Base-by-base conservation (phyloP, 2,888 invertebrate species). In the Abrostola tripartita region DNA sequence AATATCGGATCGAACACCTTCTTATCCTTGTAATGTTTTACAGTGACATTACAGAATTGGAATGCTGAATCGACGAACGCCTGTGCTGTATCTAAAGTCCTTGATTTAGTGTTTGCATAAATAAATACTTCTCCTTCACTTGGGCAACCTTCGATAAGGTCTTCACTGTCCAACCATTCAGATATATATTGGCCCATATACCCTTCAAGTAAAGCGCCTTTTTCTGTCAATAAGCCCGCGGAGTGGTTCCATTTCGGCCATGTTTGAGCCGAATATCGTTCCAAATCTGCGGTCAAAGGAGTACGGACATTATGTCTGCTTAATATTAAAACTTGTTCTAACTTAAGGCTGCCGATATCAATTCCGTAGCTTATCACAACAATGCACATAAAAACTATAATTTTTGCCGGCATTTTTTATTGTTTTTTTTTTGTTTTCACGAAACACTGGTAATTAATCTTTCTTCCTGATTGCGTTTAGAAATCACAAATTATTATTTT, bases 241-340 rank as follows among this genome's bases (percentile, higher is more conserved):
- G 83, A 66, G 24, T 80, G 80, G 9, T 81, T 76, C 88, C 90
- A 91, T 56, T 68, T 63, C 0, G 90, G 88, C 89, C 89, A 91
- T 12, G 44, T 14, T 37, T 88, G 85, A 0, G 86, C 69, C 1
- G 91, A 80, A 24, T 88, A 86, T 0, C 62, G 55, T 36, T 82
- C 73, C 1, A 92, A 65, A 36, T 81, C 81, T 0, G 73, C 72
- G 0, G 83, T 83, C 12, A 92, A 71, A 9, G 93, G 92, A 6
- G 90, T 85, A 7, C 93, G 81, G 6, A 92, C 66, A 60, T 89
- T 89, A 70, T 93, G 93, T 24, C 93, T 84, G 40, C 92, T 89
- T 12, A 93, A 68, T 56, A 91, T 82, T 4, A 92, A 63, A 38
- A 92, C 90, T 85, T 91, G 88, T 64, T 79, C 70, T 10, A 80